Conservation (phyloP, 35 echinoderm and acorn worm species). For the Hemicentrotus pulcherrimus region DNA sequence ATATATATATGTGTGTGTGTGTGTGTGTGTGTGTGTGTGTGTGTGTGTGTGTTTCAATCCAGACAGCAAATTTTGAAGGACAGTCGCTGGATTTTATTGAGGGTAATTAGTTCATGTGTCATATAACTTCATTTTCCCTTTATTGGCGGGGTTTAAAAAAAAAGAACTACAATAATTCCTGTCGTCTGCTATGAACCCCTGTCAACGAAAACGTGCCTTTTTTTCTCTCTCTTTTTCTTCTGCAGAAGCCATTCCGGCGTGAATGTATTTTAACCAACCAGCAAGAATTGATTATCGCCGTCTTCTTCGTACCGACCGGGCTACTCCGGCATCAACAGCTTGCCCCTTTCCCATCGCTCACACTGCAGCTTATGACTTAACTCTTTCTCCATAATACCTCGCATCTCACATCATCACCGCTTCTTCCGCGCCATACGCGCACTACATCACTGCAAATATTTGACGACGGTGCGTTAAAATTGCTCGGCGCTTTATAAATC, state of each 20-base stretch:
- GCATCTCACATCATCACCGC: neutral
- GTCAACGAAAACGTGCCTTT: neutral
- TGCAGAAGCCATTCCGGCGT: neutral
- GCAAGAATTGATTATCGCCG: slow-evolving; percentile 2
- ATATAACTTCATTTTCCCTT: neutral
- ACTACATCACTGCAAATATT: neutral
- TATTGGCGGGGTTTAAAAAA: neutral
- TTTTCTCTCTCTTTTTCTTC: neutral
- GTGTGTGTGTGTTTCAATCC: too few species aligned
- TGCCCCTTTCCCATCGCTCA: neutral
- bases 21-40: too few species aligned
- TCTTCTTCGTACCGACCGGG: neutral
- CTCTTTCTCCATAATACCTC: neutral
- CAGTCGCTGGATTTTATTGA: neutral
- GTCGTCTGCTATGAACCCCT: neutral
- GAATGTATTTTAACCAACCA: neutral
- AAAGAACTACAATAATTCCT: neutral
- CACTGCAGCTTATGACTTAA: neutral
- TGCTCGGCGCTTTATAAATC: neutral
- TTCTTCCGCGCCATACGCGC: neutral
- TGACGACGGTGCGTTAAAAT: neutral
- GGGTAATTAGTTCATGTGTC: neutral
- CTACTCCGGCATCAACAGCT: slow-evolving; percentile 8
- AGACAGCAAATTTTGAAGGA: neutral
- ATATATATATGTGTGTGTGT: too few species aligned